Evolutionary conservation across 2,797 vertebrate genomes (phyloP), one percentile per base, ranked within the genome.

Genomic region (Crocidura indochinensis): DNA sequence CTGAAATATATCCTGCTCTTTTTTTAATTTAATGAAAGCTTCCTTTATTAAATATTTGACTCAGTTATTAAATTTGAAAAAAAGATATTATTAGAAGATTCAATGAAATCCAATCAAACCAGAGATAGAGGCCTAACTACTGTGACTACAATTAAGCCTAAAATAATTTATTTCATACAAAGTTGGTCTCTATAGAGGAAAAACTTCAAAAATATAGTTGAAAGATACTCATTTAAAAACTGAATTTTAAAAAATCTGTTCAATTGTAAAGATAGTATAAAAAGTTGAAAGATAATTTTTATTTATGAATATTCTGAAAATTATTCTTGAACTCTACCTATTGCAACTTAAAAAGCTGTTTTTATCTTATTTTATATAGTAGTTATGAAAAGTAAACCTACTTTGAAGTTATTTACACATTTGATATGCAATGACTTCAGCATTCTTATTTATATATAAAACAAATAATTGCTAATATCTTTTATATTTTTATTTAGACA

Each of bases 1-100:
- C 87, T 94, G 95, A 96, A 94, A 90, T 91, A 95, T 82, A 96
- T 71, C 75, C 74, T 92, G 84, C 90, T 95, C 96, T 91, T 67
- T 92, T 95, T 95, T 93, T 92, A 95, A 96, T 94, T 96, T 95
- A 96, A 96, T 95, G 91, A 94, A 96, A 92, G 80, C 31, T 93
- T 88, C 74, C 29, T 84, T 77, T 95, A 97, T 95, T 96, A 96
- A 96, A 96, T 96, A 96, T 96, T 94, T 97, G 95, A 95, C 92
- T 91, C 92, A 91, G 91, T 96, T 96, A 96, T 97, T 96, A 95
- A 96, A 95, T 95, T 95, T 94, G 91, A 46, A 72, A 46, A 91
- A 90, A 91, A 82, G 92, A 93, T 95, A 84, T 91, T 90, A 93
- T 95, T 93, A 96, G 77, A 88, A 95, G 94, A 73, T 94, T 95